Base-by-base conservation (phyloP, 2,797 vertebrate genomes). In the Lates japonicus region DNA sequence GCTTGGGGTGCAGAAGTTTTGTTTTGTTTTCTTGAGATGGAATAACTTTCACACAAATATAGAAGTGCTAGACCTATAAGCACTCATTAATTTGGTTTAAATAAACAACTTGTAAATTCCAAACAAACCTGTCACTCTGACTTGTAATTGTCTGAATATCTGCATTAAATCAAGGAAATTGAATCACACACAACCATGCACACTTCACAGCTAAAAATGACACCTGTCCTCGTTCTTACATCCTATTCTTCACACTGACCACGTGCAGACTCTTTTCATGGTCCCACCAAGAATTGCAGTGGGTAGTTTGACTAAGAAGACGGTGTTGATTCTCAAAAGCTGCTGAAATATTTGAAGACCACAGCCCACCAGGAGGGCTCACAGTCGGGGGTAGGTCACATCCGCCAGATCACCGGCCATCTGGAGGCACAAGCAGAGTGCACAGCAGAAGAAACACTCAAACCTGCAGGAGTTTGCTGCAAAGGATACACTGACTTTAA, bases 261-360 rank as follows among this genome's bases (percentile, higher is more conserved):
- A 25, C 13, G n/a, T 49, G 5, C 46, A 58, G 12, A 17, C 3
- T 42, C 35, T n/a, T 14, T 2, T 49, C 20, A 1, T 2, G 8
- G n/a, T 29, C 44, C 35, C 1, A n/a, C 17, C 4, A 0, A 2
- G 33, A 72, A 59, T 13, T 1, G 29, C 0, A 7, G 13, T 11
- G 4, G 95, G 9, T 4, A 17, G 22, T 46, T 57, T 31, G 22
- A 96, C 97, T 93, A 96, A 99, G 98, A 98, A 99, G 95, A 99
- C 96, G 3, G 97, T 98, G 95, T 99, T 99, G 94, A 99, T 98
- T 90, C 98, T 98, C 69, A 97, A 96, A 84, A 99, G 96, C 84
- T 99, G 98, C 90, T 99, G 98, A 92, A 99, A 98, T 97, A 99
- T 97, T 90, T 99, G 98, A 58, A 99, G 96, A 83, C 97, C 96